A percentile compares a stretch with the other conserved stretches of the same genome.
Evolutionary conservation across 2,888 invertebrate species (phyloP).

Genomic region (Mamestra brassicae): DNA sequence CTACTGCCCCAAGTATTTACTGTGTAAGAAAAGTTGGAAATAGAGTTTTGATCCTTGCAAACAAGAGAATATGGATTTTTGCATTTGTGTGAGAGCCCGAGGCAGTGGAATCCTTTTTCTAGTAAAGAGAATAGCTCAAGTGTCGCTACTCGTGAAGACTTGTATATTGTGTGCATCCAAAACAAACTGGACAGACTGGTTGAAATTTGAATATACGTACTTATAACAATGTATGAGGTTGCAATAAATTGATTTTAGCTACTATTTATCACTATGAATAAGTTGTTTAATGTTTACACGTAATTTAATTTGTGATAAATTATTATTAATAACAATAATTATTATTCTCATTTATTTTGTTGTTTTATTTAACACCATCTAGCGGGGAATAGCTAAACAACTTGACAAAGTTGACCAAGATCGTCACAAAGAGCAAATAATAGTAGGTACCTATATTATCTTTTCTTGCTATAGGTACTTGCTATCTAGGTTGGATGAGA

Average conservation of each 20-base stretch:
- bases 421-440: too few relatives aligned
- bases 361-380: constrained; percentile 20
- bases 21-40: background rate
- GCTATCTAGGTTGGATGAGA: background rate
- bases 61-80: background rate
- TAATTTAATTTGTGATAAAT: constrained; percentile 51
- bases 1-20: constrained; percentile 10
- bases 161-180: background rate
- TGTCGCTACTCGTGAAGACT: background rate
- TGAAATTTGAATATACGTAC: background rate
- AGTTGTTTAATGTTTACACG: constrained; percentile 39
- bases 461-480: too few relatives aligned
- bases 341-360: constrained; percentile 27
- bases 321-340: constrained; percentile 40
- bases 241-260: constrained; percentile 15
- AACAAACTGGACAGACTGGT: background rate
- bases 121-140: background rate
- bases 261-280: constrained; percentile 52
- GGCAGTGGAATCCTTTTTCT: background rate
- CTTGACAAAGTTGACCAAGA: background rate
- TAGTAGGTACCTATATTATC: too few relatives aligned
- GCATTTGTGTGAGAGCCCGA: background rate
- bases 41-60: constrained; percentile 1
- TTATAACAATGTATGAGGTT: constrained; percentile 25
- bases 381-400: background rate